These are phyloP conservation scores for Anhinga rufa DNA, from an alignment of 2,113 vertebrate genomes.

Conservation along the genomic window DNA sequence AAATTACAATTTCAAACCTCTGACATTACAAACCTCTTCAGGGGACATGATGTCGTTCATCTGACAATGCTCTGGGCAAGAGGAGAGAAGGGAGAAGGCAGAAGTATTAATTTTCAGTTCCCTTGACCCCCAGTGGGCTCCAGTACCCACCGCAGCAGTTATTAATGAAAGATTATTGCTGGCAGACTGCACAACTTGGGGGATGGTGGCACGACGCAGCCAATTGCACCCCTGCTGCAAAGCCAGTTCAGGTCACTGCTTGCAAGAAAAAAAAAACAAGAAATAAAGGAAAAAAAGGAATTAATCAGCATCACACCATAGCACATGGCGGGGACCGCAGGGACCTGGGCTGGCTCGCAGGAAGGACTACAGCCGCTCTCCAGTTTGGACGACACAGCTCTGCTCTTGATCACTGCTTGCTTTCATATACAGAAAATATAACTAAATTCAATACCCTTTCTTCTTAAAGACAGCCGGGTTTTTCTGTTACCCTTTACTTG, in stretches of 20 bases:
- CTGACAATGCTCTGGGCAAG: background rate
- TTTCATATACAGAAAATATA: background rate
- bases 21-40: background rate
- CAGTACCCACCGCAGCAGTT: background rate
- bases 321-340: rapidly evolving
- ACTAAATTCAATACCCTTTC: background rate
- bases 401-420: no score
- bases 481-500: background rate
- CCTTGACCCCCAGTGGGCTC: background rate
- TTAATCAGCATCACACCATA: background rate
- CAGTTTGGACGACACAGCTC: background rate
- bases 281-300: background rate
- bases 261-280: background rate
- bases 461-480: background rate
- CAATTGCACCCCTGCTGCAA: rapidly evolving
- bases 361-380: background rate
- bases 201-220: rapidly evolving
- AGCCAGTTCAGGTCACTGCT: background rate
- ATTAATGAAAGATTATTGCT: background rate
- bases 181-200: background rate
- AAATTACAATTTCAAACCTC: no score
- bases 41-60: background rate
- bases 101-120: background rate
- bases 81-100: background rate
- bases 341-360: background rate